Base-by-base conservation (phyloP, 2,113 vertebrate genomes). In the Desmodus rotundus region DNA sequence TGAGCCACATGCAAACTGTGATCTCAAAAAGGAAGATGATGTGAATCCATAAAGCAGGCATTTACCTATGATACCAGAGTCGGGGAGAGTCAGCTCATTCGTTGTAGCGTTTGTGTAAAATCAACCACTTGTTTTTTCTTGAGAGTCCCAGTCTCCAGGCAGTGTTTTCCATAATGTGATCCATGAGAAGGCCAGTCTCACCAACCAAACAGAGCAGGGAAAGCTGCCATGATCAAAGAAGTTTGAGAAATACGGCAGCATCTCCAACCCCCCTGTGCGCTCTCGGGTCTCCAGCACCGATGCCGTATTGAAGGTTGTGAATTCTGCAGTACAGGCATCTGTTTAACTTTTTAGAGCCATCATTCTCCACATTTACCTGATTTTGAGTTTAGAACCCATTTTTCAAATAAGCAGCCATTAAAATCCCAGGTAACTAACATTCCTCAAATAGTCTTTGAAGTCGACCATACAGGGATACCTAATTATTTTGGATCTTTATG, bases 21-120 rank as follows among this genome's bases (percentile, higher is more conserved):
- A 84, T 83, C 82, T 97, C 76, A 84, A 11, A 96, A 89, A 78
- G 77, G 81, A 96, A 89, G 52, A 89, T 43, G 65, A 45, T 88
- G 1, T 17, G 36, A 87, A 70, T 95, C 61, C 38, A 7, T 58
- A 70, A 90, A 61, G 58, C 38, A 24, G 80, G 10, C 43, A 38
- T 67, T 94, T 78, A n/a, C 38, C 58, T 56, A 0, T 61, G 43
- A 7, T 28, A 17, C 76, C 38, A 33, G 63, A 45, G 22, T 28
- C 15, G 22, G 11, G 8, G 78, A 77, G 43, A 87, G n/a, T 58
- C 36, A 43, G 33, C 33, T 26, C 26, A 8, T n/a, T 56, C 1
- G 14, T 52, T 88, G 31, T 81, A 91, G 89, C 1, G 13, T 85
- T 73, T 88, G 1, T 81, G 1, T 91, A 89, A 92, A 81, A 82